Conservation (phyloP, 1,140 invertebrate species). For the Parapsyche elsis region DNA sequence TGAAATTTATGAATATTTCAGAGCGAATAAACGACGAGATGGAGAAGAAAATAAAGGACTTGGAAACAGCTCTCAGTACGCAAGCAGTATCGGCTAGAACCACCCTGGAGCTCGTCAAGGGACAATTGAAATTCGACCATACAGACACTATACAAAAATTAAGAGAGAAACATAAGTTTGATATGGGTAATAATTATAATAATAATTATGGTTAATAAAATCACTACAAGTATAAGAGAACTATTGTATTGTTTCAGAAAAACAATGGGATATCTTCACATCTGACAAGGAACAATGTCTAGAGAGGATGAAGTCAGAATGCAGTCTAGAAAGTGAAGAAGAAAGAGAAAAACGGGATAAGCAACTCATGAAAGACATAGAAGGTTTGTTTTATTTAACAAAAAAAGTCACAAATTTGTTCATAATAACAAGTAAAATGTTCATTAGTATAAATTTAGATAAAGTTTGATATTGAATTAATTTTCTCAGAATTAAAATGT, state of each 20-base stretch:
- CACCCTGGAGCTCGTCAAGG: conserved; percentile 60
- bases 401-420: no score
- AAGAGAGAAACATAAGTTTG: conserved; percentile 64
- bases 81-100: conserved; percentile 61
- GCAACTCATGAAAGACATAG: conserved; percentile 62
- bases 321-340: conserved; percentile 65
- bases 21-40: conserved; percentile 63
- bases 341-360: conserved; percentile 64
- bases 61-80: conserved; percentile 60
- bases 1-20: conserved; percentile 51
- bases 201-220: no score
- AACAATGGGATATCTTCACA: conserved; percentile 67
- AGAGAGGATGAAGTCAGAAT: conserved; percentile 65
- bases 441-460: not conserved
- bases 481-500: conserved; percentile 46
- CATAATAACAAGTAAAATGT: not conserved
- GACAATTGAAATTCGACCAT: conserved; percentile 62
- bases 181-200: conserved; percentile 60
- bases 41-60: conserved; percentile 59
- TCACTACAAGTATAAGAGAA: not conserved
- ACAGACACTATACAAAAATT: conserved; percentile 63
- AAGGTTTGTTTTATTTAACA: conserved; percentile 58
- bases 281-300: conserved; percentile 65
- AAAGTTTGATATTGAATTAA: not conserved
- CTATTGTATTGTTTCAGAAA: conserved; percentile 58